Conservation (phyloP, 2,113 vertebrate genomes). For the Pseudois nayaur region DNA sequence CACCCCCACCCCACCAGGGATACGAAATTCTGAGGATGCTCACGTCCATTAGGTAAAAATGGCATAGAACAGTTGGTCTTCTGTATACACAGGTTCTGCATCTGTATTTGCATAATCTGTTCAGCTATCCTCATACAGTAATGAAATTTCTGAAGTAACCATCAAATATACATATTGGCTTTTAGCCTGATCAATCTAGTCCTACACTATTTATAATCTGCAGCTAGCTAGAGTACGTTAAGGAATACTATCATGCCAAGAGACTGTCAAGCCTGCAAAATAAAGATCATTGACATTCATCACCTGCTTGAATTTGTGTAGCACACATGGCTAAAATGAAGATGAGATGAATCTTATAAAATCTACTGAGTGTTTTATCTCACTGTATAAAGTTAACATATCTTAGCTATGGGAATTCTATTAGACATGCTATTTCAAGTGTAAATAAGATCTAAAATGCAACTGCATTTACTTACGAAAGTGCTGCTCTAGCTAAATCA, state of each 20-base stretch:
- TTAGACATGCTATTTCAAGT: neutral
- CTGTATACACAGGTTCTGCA: neutral
- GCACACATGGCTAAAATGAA: neutral
- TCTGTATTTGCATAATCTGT: neutral
- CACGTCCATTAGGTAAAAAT: neutral
- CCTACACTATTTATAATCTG: neutral
- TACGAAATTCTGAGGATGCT: neutral
- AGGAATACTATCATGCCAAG: neutral
- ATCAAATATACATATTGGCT: neutral
- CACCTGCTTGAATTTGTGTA: neutral
- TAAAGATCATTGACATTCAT: neutral
- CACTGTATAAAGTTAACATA: neutral
- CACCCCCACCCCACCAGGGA: neutral
- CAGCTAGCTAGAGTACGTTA: neutral
- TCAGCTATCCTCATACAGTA: neutral
- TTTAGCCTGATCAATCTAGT: neutral
- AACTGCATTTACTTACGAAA: slow-evolving; percentile 87
- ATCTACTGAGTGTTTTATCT: neutral
- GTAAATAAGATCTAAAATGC: slow-evolving; percentile 2
- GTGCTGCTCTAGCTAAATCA: slow-evolving; percentile 92
- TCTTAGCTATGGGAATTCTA: neutral
- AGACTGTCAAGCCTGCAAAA: neutral
- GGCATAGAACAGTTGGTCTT: neutral
- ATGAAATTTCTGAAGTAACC: neutral
- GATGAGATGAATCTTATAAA: neutral